Percentiles rank a stretch among this genome's conserved stretches.
Evolutionary conservation across 2,113 vertebrate genomes (phyloP).

Genomic region (Pan paniscus): DNA sequence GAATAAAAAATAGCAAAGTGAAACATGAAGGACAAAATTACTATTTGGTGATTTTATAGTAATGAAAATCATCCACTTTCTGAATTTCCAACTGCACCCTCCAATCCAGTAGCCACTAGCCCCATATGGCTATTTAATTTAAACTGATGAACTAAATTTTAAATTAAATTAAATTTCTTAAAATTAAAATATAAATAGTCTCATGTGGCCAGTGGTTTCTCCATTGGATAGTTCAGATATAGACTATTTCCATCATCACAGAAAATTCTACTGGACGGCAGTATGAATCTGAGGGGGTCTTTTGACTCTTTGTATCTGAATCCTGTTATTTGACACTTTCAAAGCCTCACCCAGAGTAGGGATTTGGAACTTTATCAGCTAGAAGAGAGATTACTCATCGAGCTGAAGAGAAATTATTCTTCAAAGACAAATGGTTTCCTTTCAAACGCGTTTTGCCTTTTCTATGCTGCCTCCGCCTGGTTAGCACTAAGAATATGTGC

Average conservation of each 20-base stretch:
- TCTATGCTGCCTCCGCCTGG: background rate
- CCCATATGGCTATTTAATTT: background rate
- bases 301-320: background rate
- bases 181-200: background rate
- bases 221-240: background rate
- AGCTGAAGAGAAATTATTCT: slow-evolving; percentile 18
- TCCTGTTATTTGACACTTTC: background rate
- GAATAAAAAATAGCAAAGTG: background rate
- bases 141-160: slow-evolving; percentile 18
- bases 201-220: background rate
- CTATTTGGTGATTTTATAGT: slow-evolving; percentile 29
- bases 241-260: background rate
- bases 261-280: background rate
- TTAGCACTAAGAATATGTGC: background rate
- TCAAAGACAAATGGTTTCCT: slow-evolving; percentile 41
- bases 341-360: background rate
- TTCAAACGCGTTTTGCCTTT: slow-evolving; percentile 45
- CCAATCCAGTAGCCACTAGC: background rate
- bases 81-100: background rate
- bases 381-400: slow-evolving; percentile 6
- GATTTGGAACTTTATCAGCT: slow-evolving; percentile 49
- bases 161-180: background rate
- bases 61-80: slow-evolving; percentile 22
- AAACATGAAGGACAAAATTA: slow-evolving; percentile 43
- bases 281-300: background rate